Base-by-base conservation (phyloP, 2,888 invertebrate species). In the Rhingia campestris region DNA sequence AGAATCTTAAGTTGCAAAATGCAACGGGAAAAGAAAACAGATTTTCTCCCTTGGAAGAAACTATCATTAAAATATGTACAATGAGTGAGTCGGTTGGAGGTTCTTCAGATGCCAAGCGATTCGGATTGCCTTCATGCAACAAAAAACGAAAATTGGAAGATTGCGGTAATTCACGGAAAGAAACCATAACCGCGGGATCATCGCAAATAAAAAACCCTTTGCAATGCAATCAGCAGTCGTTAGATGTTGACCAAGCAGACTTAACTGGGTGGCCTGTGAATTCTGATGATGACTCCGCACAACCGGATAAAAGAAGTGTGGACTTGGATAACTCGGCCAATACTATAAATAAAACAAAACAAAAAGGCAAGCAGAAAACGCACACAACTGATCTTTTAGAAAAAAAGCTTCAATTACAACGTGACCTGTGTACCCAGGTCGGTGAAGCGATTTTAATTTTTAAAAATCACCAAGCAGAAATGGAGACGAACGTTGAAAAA, bases 381-480 rank as follows among this genome's bases (percentile, higher is more conserved):
- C 49, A 4, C 5, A n/a, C 12, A 6, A 45, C 14, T 12, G 10
- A 53, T 32, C 41, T 53, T 41, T 22, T 35, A 32, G 39, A 53
- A 53, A 53, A 41, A 33, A 47, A 61, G 35, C 47, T 61, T 45
- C 33, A 32, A 32, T 33, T 47, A 59, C 59, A 59, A 43, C 61
- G 47, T 32, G 33, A 45, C 53, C 39, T 66, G 6, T 30, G 12
- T 41, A 41, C 53, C 22, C 22, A 39, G 7, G 22, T 66, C 12
- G 12, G 14, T n/a, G 41, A 41, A 32, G 51, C 53, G 39, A 6
- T 66, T 32, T 41, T 1, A n/a, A 41, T 41, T 49, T n/a, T 53
- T 6, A 41, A 53, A 49, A 66, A 53, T 14, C 41, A 66, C 14
- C 32, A 53, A 12, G 32, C n/a, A 30, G 33, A 51, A 41, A 66